phyloP scores from a whole-genome alignment of 2,888 invertebrate genomes.

The Agriopis marginaria region DNA sequence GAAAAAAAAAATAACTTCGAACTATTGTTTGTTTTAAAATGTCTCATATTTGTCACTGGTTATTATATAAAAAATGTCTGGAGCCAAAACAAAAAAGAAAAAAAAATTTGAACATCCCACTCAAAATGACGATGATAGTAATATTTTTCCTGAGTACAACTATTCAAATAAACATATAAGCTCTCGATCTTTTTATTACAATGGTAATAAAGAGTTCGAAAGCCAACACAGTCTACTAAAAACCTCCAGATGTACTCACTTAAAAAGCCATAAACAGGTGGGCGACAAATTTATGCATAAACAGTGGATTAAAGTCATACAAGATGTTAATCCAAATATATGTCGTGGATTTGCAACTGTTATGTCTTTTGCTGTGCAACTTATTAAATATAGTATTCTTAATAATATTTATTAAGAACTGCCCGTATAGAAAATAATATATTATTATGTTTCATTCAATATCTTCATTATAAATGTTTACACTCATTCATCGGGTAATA shows the following conservation, averaged over 20 bases:
- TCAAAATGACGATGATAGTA: constrained; percentile 15
- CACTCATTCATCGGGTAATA: too few relatives aligned
- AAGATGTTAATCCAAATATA: constrained; percentile 69
- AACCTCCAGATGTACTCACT: constrained; percentile 57
- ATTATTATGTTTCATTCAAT: too few relatives aligned
- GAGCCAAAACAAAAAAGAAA: neutral
- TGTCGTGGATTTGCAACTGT: constrained; percentile 71
- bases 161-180: constrained; percentile 22
- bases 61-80: too few relatives aligned
- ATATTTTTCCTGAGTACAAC: constrained; percentile 26
- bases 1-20: too few relatives aligned
- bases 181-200: constrained; percentile 22
- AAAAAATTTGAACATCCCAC: neutral
- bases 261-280: constrained; percentile 68
- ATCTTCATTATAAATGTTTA: too few relatives aligned
- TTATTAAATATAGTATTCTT: too few relatives aligned
- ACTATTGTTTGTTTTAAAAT: too few relatives aligned
- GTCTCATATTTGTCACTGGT: too few relatives aligned
- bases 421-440: too few relatives aligned
- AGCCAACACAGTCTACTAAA: constrained; percentile 33
- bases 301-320: constrained; percentile 72
- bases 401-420: too few relatives aligned
- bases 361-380: neutral
- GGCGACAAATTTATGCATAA: constrained; percentile 69
- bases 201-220: constrained; percentile 6